Percentiles rank a stretch among this genome's conserved stretches.
phyloP scores from a whole-genome alignment of 1,140 invertebrate species.

The Nephila pilipes region DNA sequence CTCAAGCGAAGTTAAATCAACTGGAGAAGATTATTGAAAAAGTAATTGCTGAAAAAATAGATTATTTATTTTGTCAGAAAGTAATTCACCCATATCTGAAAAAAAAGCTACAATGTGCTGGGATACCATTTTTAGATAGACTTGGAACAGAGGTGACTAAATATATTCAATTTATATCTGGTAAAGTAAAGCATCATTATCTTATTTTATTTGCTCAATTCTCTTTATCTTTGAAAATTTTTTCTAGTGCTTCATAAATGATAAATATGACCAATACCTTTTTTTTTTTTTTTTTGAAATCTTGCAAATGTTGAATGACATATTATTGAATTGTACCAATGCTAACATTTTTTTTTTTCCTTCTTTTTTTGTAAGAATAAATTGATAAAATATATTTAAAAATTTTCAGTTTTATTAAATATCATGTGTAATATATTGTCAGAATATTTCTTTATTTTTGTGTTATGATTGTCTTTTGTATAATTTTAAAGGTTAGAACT shows the following conservation, averaged over 20 bases:
- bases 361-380: no score
- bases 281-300: background rate
- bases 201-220: background rate
- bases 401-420: no score
- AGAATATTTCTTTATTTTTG: no score
- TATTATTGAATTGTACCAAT: no score
- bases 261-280: background rate
- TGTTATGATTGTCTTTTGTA: no score
- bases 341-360: no score
- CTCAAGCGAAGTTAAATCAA: background rate
- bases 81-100: conserved; percentile 71
- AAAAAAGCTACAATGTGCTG: conserved; percentile 30
- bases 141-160: conserved; percentile 35
- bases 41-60: conserved; percentile 19
- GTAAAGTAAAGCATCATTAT: conserved; percentile 30
- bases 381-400: no score
- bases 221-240: background rate
- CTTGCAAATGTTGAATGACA: no score
- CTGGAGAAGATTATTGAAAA: conserved; percentile 1
- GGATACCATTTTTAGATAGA: conserved; percentile 59
- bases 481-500: no score
- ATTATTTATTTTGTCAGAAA: conserved; percentile 72
- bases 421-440: no score
- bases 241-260: no score
- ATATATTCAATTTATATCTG: conserved; percentile 52